A percentile compares a stretch with the other conserved stretches of the same genome.
phyloP scores from a whole-genome alignment of 2,888 invertebrate species.

The Heliothis peltigera region DNA sequence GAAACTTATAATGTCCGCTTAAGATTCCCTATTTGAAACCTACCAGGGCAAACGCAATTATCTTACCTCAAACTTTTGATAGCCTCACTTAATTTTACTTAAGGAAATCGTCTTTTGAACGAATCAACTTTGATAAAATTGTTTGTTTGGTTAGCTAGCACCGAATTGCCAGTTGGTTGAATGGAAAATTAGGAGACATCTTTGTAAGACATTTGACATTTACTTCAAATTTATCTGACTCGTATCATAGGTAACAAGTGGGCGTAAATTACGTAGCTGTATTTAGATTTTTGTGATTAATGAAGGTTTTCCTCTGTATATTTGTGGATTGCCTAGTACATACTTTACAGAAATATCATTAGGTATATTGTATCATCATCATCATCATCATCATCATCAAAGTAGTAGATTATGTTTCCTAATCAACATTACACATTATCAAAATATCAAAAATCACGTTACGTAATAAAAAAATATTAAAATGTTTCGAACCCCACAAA shows the following conservation, averaged over 20 bases:
- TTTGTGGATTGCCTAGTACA: too few relatives aligned
- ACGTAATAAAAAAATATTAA: background rate
- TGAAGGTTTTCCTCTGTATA: too few relatives aligned
- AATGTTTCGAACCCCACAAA: conserved; percentile 1
- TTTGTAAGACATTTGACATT: background rate
- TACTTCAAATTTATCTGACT: conserved; percentile 1
- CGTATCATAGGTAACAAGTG: background rate
- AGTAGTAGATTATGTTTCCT: too few relatives aligned
- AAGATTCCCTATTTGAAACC: conserved; percentile 70
- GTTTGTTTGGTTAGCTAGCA: conserved; percentile 40
- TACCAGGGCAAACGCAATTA: conserved; percentile 66
- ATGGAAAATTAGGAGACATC: conserved; percentile 38
- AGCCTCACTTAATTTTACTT: conserved; percentile 59
- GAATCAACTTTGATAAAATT: conserved; percentile 56
- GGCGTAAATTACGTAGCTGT: background rate
- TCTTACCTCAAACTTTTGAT: conserved; percentile 67
- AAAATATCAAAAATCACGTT: background rate
- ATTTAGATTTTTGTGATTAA: too few relatives aligned
- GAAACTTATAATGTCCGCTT: conserved; percentile 65
- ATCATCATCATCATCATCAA: too few relatives aligned
- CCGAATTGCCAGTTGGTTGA: conserved; percentile 33
- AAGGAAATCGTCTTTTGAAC: conserved; percentile 58
- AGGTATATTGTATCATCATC: too few relatives aligned
- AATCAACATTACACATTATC: too few relatives aligned
- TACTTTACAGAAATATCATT: too few relatives aligned